Base-by-base conservation (phyloP, 2,113 vertebrate genomes). In the Synchiropus splendidus region DNA sequence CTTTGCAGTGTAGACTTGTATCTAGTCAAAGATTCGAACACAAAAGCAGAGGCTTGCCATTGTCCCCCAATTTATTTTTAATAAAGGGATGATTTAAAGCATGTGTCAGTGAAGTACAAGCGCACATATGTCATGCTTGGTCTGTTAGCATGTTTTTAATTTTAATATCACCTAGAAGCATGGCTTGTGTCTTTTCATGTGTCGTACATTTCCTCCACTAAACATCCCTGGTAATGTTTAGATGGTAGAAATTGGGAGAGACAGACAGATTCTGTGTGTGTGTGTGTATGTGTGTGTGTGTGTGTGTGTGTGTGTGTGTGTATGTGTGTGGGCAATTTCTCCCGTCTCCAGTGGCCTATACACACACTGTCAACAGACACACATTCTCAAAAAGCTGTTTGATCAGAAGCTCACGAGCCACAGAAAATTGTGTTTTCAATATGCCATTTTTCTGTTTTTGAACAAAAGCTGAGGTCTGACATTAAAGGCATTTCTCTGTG, bases 401-500 rank as follows among this genome's bases (percentile, higher is more conserved):
- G 69, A 64, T 68, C 55, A 46, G 39, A 53, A 39, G 16, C 45
- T 73, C 31, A 41, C 14, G 66, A 54, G 42, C 49, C 46, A 12
- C 51, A 18, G 49, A 72, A 64, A 60, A 49, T 51, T 38, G 48
- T 67, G 60, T 54, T 74, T 68, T 55, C 30, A 53, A 58, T 60
- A 47, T 48, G 43, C 45, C 39, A 48, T 39, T 18, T 50, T 66
- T 64, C 67, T 59, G 58, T 67, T 34, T 61, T 27, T 27, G 21
- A 55, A 50, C 13, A 33, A 32, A 6, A 51, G 61, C 47, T 51
- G 51, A 9, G 4, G 15, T 49, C 48, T 52, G 58, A 72, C 64
- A 55, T 72, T 77, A 69, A 75, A 76, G 54, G 61, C 61, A 71
- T 74, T 74, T 78, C 52, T 64, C 44, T 36, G 42, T 30, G 6